Percentiles rank a stretch among this genome's conserved stretches.
Evolutionary conservation across 2,888 invertebrate species (phyloP).

Genomic region (Orthosia gracilis): DNA sequence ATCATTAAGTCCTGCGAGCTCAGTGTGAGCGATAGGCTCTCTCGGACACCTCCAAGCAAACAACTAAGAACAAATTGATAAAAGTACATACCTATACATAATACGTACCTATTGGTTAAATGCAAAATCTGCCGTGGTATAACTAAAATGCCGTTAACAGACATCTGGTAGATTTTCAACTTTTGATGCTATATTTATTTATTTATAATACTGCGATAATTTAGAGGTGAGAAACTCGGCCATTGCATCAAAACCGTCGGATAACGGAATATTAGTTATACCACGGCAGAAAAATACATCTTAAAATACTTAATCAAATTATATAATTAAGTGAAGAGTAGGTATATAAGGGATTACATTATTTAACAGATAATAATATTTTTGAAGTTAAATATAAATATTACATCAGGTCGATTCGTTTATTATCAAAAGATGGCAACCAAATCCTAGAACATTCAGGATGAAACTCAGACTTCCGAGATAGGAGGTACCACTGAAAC

Average conservation of each 20-base stretch:
- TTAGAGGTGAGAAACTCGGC: too few relatives aligned
- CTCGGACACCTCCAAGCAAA: slow-evolving; percentile 48
- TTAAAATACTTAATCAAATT: slow-evolving; percentile 23
- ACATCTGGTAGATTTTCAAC: too few relatives aligned
- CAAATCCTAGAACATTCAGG: not conserved
- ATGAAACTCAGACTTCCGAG: slow-evolving; percentile 37
- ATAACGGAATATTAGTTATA: too few relatives aligned
- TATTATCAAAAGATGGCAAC: not conserved
- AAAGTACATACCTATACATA: not conserved
- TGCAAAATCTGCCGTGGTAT: too few relatives aligned
- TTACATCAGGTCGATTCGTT: slow-evolving; percentile 16
- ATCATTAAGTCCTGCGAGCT: slow-evolving; percentile 55
- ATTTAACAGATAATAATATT: slow-evolving; percentile 21
- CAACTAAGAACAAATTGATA: not conserved
- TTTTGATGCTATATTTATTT: too few relatives aligned
- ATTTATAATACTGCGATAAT: too few relatives aligned
- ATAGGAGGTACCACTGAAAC: slow-evolving; percentile 32
- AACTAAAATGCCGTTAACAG: too few relatives aligned
- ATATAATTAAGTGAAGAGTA: slow-evolving; percentile 24
- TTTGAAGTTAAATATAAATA: slow-evolving; percentile 21
- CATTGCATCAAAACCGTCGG: too few relatives aligned
- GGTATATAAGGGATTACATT: slow-evolving; percentile 27
- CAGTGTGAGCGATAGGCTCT: slow-evolving; percentile 43
- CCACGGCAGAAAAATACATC: too few relatives aligned
- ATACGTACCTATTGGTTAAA: slow-evolving; percentile 6